Evolutionary conservation across 2,888 invertebrate genomes (phyloP).

Genomic region (Andrena dorsata): DNA sequence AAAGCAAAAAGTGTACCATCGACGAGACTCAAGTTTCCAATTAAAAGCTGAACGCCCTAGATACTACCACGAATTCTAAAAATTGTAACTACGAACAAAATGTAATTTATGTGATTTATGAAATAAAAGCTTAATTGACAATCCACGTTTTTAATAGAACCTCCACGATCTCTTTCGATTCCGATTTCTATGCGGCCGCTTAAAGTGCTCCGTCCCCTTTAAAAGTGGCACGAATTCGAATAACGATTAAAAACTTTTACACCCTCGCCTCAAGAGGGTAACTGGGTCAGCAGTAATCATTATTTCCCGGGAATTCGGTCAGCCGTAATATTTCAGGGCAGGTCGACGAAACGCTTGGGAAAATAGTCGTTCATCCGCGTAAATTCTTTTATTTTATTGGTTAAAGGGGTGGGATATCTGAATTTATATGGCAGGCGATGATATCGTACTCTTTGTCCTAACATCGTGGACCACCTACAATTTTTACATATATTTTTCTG

Average conservation of each 20-base stretch:
- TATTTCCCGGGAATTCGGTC: conserved; percentile 58
- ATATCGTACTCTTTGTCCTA: too few relatives aligned
- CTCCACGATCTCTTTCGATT: not conserved
- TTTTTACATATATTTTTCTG: too few relatives aligned
- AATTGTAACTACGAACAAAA: conserved; percentile 18
- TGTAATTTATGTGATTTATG: conserved; percentile 43
- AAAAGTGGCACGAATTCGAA: conserved; percentile 48
- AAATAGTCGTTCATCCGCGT: too few relatives aligned
- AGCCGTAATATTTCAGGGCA: conserved; percentile 14
- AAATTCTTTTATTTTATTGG: not conserved
- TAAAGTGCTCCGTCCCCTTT: conserved; percentile 12
- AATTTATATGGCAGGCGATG: too few relatives aligned
- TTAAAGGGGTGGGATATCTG: too few relatives aligned
- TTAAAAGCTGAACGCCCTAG: not conserved
- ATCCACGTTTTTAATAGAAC: not conserved
- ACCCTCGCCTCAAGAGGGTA: conserved; percentile 6
- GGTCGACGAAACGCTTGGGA: not conserved
- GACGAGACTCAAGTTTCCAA: not conserved
- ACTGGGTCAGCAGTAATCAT: conserved; percentile 49
- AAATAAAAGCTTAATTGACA: conserved; percentile 35
- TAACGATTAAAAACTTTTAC: conserved; percentile 54
- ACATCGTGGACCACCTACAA: too few relatives aligned
- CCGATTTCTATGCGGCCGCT: not conserved
- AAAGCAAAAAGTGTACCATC: conserved; percentile 4
- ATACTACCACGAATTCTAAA: conserved; percentile 9